A percentile compares a stretch with the other conserved stretches of the same genome.
phyloP scores from a whole-genome alignment of 1,140 invertebrate species.

The Conus betulinus region DNA sequence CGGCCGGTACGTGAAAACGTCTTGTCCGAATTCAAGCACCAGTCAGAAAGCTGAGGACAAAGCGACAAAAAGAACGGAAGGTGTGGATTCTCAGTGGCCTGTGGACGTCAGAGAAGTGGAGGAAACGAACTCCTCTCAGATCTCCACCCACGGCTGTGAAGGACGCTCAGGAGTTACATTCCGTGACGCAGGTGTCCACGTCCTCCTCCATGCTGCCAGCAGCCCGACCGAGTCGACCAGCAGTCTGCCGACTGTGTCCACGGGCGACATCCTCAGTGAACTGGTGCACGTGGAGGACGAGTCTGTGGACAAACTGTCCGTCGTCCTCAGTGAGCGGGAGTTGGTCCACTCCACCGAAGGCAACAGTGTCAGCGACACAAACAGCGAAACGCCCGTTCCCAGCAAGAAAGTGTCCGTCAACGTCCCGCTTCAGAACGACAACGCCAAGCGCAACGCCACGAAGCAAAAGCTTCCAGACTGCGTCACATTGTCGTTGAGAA shows the following conservation, averaged over 20 bases:
- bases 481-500: slow-evolving; percentile 23
- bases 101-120: background rate
- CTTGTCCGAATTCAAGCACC: background rate
- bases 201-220: background rate
- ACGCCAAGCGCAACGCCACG: background rate
- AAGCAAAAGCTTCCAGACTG: background rate
- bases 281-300: background rate
- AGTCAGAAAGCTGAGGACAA: background rate
- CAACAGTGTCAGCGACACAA: background rate
- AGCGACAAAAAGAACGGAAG: background rate
- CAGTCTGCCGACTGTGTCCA: background rate
- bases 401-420: slow-evolving; percentile 9
- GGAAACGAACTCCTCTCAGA: background rate
- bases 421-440: background rate
- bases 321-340: background rate
- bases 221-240: background rate
- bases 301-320: background rate
- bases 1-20: background rate
- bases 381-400: background rate
- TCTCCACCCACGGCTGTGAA: background rate
- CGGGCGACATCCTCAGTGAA: background rate
- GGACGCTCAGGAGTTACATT: background rate
- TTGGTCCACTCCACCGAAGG: background rate
- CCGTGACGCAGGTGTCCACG: background rate
- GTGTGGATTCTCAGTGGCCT: background rate